Percentiles rank a stretch among this genome's conserved stretches.
phyloP scores from a whole-genome alignment of 1,140 invertebrate genomes.

The Oedothorax gibbosus region DNA sequence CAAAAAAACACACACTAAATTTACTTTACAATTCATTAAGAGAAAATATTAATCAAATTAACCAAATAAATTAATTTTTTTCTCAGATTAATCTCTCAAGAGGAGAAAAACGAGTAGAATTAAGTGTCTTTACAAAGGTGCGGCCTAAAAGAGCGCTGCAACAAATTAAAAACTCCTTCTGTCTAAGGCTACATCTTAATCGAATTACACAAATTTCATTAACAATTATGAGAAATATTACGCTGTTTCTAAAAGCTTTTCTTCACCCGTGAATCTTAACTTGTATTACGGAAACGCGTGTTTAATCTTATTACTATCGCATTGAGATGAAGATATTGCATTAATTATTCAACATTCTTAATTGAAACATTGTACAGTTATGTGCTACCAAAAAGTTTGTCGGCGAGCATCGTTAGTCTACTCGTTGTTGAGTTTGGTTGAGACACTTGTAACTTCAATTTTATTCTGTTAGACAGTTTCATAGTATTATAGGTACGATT shows the following conservation, averaged over 20 bases:
- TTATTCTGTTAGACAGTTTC: too few relatives aligned
- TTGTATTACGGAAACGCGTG: background rate
- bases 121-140: background rate
- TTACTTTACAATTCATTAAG: conserved; percentile 13
- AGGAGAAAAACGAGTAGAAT: background rate
- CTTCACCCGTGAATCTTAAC: background rate
- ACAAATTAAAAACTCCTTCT: conserved; percentile 16
- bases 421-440: too few relatives aligned
- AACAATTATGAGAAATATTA: conserved; percentile 45
- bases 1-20: background rate
- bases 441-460: too few relatives aligned
- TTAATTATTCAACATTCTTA: conserved; percentile 13
- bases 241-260: conserved; percentile 40
- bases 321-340: conserved; percentile 17
- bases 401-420: too few relatives aligned
- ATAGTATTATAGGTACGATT: too few relatives aligned
- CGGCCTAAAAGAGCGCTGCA: background rate
- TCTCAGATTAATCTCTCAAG: background rate
- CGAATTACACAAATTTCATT: conserved; percentile 38
- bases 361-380: conserved; percentile 2
- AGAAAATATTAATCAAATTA: conserved; percentile 39
- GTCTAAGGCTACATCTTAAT: conserved; percentile 23
- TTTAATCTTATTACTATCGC: conserved; percentile 38
- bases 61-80: background rate
- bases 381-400: too few relatives aligned